Evolutionary conservation across 2,113 vertebrate species (phyloP), one percentile per base, ranked within the genome.

Genomic region (Myiozetetes cayanensis): DNA sequence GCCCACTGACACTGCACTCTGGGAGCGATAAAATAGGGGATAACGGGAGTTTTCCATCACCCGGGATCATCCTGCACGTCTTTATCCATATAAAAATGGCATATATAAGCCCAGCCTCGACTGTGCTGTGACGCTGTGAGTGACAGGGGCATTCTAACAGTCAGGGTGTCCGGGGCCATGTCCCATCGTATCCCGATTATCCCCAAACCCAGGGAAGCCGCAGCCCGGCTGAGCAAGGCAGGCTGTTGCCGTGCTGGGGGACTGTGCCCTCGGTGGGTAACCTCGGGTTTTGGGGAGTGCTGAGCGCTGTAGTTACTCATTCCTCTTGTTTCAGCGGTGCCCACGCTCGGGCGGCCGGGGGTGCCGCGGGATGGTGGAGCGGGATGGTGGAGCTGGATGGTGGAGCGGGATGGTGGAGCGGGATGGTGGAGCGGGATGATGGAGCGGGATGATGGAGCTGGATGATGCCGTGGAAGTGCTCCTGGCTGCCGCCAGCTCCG

Each of bases 161-260:
- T 1, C 0, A 21, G 11, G 18, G 6, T 24, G 23, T 44, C 24
- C 13, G 3, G 44, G 44, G 65, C 65, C 16, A 7, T 2, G 19
- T 25, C 35, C 50, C 21, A 0, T 5, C 44, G 1, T 0, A 12
- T 5, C n/a, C 44, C 35, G 10, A 1, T 31, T 9, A 2, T 9
- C 14, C n/a, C 41, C 44, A 4, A 16, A 35, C 59, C 2, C 30
- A 10, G 33, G 50, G 35, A 28, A 44, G 43, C 47, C 7, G 7
- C 71, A 39, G 39, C 44, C 20, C 1, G 39, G 31, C 50, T 6
- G 28, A 8, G 3, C 44, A 18, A 5, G 46, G 46, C 46, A 49
- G 12, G 27, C 13, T 1, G 10, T 27, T 27, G 30, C 56, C 8
- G 4, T 1, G 31, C 41, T n/a, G 14, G 4, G 0, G 8, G 3